Percentiles rank a stretch among this genome's conserved stretches.
phyloP scores from a whole-genome alignment of 2,113 vertebrate genomes.

The Perca schrenkii region DNA sequence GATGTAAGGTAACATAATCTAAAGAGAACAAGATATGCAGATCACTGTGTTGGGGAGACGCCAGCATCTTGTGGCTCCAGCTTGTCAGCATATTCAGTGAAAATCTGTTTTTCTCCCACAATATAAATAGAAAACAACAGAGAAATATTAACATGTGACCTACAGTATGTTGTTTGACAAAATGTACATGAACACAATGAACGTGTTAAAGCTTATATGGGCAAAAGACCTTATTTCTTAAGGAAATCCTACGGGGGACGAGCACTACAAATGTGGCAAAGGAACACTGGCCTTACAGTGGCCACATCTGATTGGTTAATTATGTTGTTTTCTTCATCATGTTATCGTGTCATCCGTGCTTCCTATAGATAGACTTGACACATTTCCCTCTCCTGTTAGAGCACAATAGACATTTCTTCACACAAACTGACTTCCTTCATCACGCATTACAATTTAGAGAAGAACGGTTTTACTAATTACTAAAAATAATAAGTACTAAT shows the following conservation, averaged over 20 bases:
- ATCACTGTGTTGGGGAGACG: conserved; percentile 53
- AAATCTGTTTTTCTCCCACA: conserved; percentile 33
- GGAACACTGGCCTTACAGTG: background rate
- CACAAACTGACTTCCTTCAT: background rate
- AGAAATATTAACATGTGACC: background rate
- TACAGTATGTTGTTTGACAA: conserved; percentile 6
- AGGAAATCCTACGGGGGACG: background rate
- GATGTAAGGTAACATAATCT: conserved; percentile 66
- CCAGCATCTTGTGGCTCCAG: background rate
- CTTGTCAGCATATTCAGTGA: conserved; percentile 32
- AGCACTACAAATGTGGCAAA: background rate
- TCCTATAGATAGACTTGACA: background rate
- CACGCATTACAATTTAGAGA: background rate
- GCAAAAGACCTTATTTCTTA: background rate
- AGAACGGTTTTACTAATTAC: background rate
- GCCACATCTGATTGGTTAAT: background rate
- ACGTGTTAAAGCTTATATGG: background rate
- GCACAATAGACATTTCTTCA: background rate
- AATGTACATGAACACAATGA: background rate
- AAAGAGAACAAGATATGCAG: conserved; percentile 64
- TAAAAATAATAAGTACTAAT: background rate
- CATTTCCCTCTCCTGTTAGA: background rate
- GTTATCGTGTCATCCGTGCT: background rate
- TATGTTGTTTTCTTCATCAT: background rate
- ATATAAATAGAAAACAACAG: conserved; percentile 5